These are phyloP conservation scores for Danaus chrysippus DNA, from an alignment of 2,888 invertebrate species.

Conservation along the genomic window DNA sequence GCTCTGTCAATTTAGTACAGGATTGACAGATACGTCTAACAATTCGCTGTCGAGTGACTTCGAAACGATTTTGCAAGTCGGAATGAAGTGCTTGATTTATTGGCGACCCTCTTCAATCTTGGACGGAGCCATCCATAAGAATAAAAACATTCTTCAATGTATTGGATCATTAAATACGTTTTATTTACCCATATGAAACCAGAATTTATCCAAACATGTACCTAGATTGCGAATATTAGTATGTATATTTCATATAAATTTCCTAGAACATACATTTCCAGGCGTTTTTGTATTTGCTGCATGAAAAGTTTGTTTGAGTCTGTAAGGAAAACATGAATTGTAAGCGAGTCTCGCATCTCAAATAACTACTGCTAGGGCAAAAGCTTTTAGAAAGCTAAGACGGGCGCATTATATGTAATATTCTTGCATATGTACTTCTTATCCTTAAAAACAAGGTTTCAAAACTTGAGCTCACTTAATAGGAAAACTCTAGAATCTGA, in stretches of 20 bases:
- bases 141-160: slow-evolving; percentile 35
- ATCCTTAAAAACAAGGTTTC: not conserved
- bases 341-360: slow-evolving; percentile 46
- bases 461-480: not conserved
- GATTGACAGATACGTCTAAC: slow-evolving; percentile 29
- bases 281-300: slow-evolving; percentile 20
- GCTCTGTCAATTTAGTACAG: slow-evolving; percentile 31
- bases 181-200: slow-evolving; percentile 14
- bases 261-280: not conserved
- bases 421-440: slow-evolving; percentile 11
- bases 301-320: slow-evolving; percentile 28
- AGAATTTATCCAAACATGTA: not conserved
- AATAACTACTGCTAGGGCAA: slow-evolving; percentile 54
- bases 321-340: slow-evolving; percentile 54
- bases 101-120: slow-evolving; percentile 43
- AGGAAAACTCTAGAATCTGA: not conserved
- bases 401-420: slow-evolving; percentile 38
- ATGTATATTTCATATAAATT: not conserved
- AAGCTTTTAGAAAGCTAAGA: slow-evolving; percentile 62
- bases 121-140: slow-evolving; percentile 40
- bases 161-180: slow-evolving; percentile 17
- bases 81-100: slow-evolving; percentile 48
- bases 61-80: slow-evolving; percentile 38
- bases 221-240: not conserved
- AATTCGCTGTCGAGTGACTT: slow-evolving; percentile 35